Evolutionary conservation across 2,113 vertebrate species (phyloP), one percentile per base, ranked within the genome.

Genomic region (Lasiurus borealis): DNA sequence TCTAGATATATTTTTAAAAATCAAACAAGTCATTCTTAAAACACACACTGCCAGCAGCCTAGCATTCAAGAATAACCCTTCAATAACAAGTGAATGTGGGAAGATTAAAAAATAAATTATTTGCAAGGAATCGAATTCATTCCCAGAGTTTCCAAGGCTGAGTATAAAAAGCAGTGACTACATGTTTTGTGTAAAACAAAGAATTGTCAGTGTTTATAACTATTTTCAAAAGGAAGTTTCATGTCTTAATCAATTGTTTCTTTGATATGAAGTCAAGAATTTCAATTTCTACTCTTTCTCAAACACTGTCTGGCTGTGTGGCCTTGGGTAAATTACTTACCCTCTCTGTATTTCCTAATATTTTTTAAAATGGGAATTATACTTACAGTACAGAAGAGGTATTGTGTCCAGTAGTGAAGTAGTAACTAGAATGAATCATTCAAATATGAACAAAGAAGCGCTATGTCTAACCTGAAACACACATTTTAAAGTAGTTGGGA

Each of bases 71-170:
- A 96, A 85, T 23, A 86, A 27, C 19, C 27, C 54, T 76, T 64
- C 7, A 72, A 62, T 66, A 91, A 91, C 75, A 92, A 90, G 82
- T 36, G 11, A 75, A 34, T 52, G 36, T 85, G 66, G 59, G 50
- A 25, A 85, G 13, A 77, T 84, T 78, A 1, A 23, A 54, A 46
- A 85, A 73, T 44, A 87, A 52, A 6, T 11, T 77, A 18, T 86
- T 91, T 93, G 40, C 91, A 94, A 93, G 76, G 72, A 96, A 94
- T 94, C 40, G 15, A 91, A 90, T 91, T 96, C 27, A 96, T 96
- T 91, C 62, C 34, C 92, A 83, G 84, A 89, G 34, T 91, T 91
- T 96, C 50, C 85, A 94, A 86, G 59, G 29, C 27, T 95, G 54
- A 57, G 29, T 40, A 78, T 89, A 75, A 85, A 93, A 95, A 96